Conservation (phyloP, 2,113 vertebrate genomes). For the Alligator mississippiensis region DNA sequence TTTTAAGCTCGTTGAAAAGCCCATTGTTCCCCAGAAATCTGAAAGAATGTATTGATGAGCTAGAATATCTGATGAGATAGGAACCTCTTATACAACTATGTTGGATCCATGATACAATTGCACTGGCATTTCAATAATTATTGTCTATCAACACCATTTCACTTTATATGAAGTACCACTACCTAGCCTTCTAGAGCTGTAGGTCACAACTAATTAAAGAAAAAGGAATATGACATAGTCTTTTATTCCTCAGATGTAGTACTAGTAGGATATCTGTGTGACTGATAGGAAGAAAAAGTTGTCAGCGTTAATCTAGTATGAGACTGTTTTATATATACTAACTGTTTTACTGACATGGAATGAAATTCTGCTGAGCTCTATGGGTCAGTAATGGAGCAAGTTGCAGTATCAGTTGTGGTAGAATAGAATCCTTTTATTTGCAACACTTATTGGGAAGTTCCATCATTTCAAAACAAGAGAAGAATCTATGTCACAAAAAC, state of each 20-base stretch:
- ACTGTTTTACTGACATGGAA: neutral
- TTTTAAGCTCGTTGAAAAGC: accelerated
- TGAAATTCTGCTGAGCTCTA: neutral
- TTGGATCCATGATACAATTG: neutral
- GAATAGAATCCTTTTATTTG: neutral
- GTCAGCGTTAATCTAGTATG: neutral
- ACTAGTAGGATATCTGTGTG: neutral
- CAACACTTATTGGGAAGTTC: neutral
- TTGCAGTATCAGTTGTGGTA: accelerated
- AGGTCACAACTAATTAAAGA: neutral
- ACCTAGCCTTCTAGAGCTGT: neutral
- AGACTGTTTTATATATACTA: accelerated
- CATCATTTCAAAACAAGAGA: neutral
- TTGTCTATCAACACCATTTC: neutral
- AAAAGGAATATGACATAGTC: accelerated
- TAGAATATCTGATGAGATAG: neutral
- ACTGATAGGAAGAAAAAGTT: neutral
- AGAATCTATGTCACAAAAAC: neutral
- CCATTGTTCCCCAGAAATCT: neutral
- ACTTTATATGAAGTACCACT: neutral
- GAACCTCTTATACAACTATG: neutral
- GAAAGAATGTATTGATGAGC: neutral
- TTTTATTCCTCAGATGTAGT: neutral
- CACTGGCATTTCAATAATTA: neutral
- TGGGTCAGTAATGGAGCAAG: accelerated